phyloP scores from a whole-genome alignment of 2,888 invertebrate species.

The Parapristionchus giblindavisi region DNA sequence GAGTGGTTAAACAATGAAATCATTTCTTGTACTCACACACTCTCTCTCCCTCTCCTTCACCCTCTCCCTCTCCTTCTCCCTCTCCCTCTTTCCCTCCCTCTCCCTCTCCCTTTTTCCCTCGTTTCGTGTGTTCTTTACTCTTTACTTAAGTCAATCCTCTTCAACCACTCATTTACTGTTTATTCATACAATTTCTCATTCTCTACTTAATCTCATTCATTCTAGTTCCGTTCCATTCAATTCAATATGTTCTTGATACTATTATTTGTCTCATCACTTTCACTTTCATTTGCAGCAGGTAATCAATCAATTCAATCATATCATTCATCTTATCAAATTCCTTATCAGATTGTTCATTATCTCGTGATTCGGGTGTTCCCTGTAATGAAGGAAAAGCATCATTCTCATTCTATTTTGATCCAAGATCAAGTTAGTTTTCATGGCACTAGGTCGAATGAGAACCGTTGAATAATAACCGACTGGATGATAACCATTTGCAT shows the following conservation, averaged over 20 bases:
- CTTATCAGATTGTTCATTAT: neutral
- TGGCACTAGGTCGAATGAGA: too few species aligned
- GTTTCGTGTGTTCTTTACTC: neutral
- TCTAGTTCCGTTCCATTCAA: neutral
- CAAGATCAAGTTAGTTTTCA: slow-evolving; percentile 1
- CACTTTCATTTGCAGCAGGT: slow-evolving; percentile 19
- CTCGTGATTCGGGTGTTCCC: slow-evolving; percentile 16
- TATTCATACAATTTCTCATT: slow-evolving; percentile 15
- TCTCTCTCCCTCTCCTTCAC: slow-evolving; percentile 6
- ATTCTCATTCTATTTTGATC: slow-evolving; percentile 29
- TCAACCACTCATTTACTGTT: slow-evolving; percentile 3
- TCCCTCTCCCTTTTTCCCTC: neutral
- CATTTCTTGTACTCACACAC: slow-evolving; percentile 3
- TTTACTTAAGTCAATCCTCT: neutral
- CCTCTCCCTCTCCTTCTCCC: slow-evolving; percentile 19
- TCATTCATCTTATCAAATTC: neutral
- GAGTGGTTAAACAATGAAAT: slow-evolving; percentile 28
- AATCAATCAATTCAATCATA: too few species aligned
- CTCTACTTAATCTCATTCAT: slow-evolving; percentile 16
- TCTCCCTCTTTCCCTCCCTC: slow-evolving; percentile 3
- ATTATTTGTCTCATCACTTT: neutral
- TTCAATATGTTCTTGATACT: neutral
- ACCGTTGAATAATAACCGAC: too few species aligned
- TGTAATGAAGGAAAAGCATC: slow-evolving; percentile 2
- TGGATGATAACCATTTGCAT: too few species aligned